Evolutionary conservation across 2,888 invertebrate species (phyloP), one percentile per base, ranked within the genome.

Genomic region (Schizotus pectinicornis): DNA sequence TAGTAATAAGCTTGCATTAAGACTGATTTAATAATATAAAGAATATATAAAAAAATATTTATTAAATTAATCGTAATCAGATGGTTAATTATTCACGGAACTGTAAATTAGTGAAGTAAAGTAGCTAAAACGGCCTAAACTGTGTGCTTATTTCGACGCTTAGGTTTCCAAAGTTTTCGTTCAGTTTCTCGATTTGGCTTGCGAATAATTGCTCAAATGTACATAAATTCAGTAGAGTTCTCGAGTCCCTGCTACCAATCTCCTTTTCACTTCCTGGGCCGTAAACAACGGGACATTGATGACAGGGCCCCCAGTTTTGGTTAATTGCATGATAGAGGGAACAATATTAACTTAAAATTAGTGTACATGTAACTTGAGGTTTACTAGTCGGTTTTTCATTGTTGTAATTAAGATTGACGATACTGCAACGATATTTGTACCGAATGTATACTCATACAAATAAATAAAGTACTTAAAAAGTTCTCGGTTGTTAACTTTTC

Each of bases 401-500:
- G 48, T 66, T 60, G 62, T 58, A 61, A 61, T 61, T 53, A 62
- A 64, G 65, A 63, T 61, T 67, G 47, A 59, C 53, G 61, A 57
- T 62, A 59, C 48, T 59, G 70, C 73, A 73, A 73, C 73, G 73
- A 73, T 69, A 73, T 73, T 73, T 73, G 71, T 73, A 73, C 71
- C 68, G 67, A 62, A 67, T 62, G 60, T 68, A 69, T 64, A 68
- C 62, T 61, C 64, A 56, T 47, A 42, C 38, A 38, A 68, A 58
- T 65, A 68, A 70, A 68, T 57, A 59, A 67, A 62, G 45, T 55
- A 54, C 7, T 13, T 49, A 52, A 51, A 7, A 36, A 51, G 14
- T 8, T 11, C 38, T 14, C 8, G 11, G 8, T 11, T 12, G 36
- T 3, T 11, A 35, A 35, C n/a, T n/a, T n/a, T n/a, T n/a, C n/a